Evolutionary conservation across 2,888 invertebrate species (phyloP).

Genomic region (Gnatocerus cornutus): DNA sequence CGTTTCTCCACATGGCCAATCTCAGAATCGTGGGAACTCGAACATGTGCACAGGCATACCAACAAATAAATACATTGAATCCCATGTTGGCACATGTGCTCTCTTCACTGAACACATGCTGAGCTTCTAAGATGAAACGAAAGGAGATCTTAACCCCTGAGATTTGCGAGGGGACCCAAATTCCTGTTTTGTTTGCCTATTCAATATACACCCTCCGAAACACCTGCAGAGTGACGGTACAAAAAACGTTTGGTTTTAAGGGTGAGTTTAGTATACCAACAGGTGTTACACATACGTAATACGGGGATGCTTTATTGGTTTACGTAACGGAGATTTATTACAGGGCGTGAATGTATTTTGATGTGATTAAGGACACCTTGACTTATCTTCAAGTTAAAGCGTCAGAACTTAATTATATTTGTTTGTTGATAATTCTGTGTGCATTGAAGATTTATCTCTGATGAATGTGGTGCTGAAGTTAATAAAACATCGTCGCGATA

Average conservation of each 20-base stretch:
- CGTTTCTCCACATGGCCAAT: constrained; percentile 62
- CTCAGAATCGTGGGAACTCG: constrained; percentile 63
- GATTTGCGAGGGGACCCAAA: constrained; percentile 36
- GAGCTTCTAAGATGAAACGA: constrained; percentile 43
- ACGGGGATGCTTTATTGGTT: not conserved
- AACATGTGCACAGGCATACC: constrained; percentile 63
- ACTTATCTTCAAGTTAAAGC: constrained; percentile 14
- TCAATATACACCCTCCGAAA: constrained; percentile 50
- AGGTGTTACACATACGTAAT: constrained; percentile 40
- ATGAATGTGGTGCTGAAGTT: constrained; percentile 30
- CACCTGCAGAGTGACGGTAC: constrained; percentile 46
- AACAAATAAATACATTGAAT: constrained; percentile 57
- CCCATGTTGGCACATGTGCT: constrained; percentile 35
- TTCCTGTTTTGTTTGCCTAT: constrained; percentile 49
- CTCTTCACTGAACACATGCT: constrained; percentile 33
- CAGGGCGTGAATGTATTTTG: constrained; percentile 8
- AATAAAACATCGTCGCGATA: constrained; percentile 37
- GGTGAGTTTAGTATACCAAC: constrained; percentile 19
- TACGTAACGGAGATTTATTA: constrained; percentile 9
- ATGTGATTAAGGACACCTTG: constrained; percentile 14
- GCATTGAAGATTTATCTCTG: constrained; percentile 36
- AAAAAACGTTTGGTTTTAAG: constrained; percentile 13
- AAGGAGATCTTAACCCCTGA: constrained; percentile 16
- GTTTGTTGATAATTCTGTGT: constrained; percentile 40
- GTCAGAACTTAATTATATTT: constrained; percentile 41